Evolutionary conservation across 2,113 vertebrate species (phyloP), one percentile per base, ranked within the genome.

Genomic region (Brachyhypopomus occidentalis): DNA sequence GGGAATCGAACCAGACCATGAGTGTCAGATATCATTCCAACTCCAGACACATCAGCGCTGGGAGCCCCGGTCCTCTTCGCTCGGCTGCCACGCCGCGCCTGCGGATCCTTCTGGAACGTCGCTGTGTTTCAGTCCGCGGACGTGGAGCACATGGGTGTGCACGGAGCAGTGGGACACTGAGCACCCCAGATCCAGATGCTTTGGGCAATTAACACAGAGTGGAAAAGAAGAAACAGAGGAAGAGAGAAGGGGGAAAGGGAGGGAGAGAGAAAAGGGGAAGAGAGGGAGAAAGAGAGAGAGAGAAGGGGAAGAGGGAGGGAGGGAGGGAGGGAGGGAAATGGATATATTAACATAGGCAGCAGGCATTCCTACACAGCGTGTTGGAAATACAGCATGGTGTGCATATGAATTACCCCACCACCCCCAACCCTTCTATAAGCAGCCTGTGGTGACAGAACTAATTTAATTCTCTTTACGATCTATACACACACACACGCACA

Each of bases 321-420:
- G 52, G 19, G 17, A 30, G 27, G 0, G 27, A 66, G 30, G 30
- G 30, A 30, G 30, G 30, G 45, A 52, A 0, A 52, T 52, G 45
- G 12, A 52, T 11, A 52, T 14, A 52, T 52, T 30, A 64, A 27
- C 25, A 66, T 66, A 16, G 34, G 30, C 63, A 66, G 63, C 63
- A 34, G 63, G 27, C 63, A 66, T 22, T 66, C 27, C 14, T 66
- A 17, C 63, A 34, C 63, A 30, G 27, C 16, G 4, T 5, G 63
- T 66, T 16, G 19, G 63, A 66, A 66, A 66, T 66, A 66, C 25
- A 66, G 63, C 63, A 34, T 66, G 63, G 27, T 5, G 4, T 66
- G 27, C 63, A 66, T 19, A 8, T 7, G 27, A 16, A 25, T 27
- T 34, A 66, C 22, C 22, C 60, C 45, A 1, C 20, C 58, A 9